phyloP scores from a whole-genome alignment of 2,113 vertebrate species.

The Leptobrachium leishanense region DNA sequence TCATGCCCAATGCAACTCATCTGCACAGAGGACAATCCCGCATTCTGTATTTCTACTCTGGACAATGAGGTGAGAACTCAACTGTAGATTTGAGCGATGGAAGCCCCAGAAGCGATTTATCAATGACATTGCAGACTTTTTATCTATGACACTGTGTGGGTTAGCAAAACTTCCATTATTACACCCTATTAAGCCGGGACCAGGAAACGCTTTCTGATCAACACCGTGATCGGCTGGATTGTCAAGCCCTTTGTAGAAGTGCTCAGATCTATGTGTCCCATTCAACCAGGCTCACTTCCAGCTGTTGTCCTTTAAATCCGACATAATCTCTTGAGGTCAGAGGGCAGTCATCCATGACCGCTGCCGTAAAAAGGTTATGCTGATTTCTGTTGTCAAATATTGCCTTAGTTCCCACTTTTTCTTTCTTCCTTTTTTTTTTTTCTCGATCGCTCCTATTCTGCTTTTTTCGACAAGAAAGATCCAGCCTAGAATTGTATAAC shows the following conservation, averaged over 20 bases:
- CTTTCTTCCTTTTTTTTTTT: constrained; percentile 53
- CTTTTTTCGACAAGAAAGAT: constrained; percentile 71
- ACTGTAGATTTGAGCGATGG: not conserved
- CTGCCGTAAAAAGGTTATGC: constrained; percentile 80
- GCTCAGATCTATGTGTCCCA: constrained; percentile 73
- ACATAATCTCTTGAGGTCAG: constrained; percentile 79
- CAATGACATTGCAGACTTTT: not conserved
- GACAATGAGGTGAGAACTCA: too few relatives aligned
- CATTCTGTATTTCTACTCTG: too few relatives aligned
- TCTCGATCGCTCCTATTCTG: constrained; percentile 72
- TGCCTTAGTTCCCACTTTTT: constrained; percentile 65
- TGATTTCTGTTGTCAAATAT: constrained; percentile 84
- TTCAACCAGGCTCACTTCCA: constrained; percentile 78
- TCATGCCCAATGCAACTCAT: too few relatives aligned
- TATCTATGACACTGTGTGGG: constrained; percentile 35
- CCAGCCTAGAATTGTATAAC: constrained; percentile 78
- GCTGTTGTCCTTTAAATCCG: constrained; percentile 83
- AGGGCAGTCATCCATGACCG: constrained; percentile 83
- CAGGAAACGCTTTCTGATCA: constrained; percentile 80
- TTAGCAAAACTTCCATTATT: constrained; percentile 71
- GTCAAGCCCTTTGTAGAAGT: constrained; percentile 70
- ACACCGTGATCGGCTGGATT: constrained; percentile 73
- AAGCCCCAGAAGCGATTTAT: not conserved
- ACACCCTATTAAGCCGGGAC: constrained; percentile 75
- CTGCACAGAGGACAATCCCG: too few relatives aligned